Conservation (phyloP, 2,888 invertebrate genomes). For the Chrysolina americana region DNA sequence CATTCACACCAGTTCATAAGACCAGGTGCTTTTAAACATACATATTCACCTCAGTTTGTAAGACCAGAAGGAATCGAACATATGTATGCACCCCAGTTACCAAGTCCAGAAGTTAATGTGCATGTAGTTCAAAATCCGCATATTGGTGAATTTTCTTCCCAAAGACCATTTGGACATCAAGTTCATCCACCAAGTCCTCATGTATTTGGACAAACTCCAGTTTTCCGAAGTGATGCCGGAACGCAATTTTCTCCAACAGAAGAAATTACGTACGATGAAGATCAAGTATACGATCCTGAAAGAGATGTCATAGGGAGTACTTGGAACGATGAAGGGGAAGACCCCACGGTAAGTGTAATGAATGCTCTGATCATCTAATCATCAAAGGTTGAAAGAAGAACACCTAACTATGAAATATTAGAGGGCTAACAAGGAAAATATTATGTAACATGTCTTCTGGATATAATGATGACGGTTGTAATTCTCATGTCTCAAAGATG, state of each 20-base stretch:
- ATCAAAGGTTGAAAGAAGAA: no score
- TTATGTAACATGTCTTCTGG: no score
- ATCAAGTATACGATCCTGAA: neutral
- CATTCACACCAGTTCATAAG: neutral
- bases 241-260: neutral
- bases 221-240: neutral
- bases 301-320: conserved; percentile 4
- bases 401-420: no score
- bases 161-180: neutral
- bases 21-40: neutral
- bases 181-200: neutral
- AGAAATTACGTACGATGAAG: neutral
- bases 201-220: neutral
- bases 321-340: neutral
- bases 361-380: no score
- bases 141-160: neutral
- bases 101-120: conserved; percentile 4
- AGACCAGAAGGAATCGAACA: neutral
- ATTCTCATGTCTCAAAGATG: no score
- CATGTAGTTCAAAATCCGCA: conserved; percentile 1
- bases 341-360: neutral
- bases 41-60: neutral
- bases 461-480: no score
- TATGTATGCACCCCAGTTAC: neutral
- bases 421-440: no score